Conservation (phyloP, 2,888 invertebrate species). For the Beris morrisii region DNA sequence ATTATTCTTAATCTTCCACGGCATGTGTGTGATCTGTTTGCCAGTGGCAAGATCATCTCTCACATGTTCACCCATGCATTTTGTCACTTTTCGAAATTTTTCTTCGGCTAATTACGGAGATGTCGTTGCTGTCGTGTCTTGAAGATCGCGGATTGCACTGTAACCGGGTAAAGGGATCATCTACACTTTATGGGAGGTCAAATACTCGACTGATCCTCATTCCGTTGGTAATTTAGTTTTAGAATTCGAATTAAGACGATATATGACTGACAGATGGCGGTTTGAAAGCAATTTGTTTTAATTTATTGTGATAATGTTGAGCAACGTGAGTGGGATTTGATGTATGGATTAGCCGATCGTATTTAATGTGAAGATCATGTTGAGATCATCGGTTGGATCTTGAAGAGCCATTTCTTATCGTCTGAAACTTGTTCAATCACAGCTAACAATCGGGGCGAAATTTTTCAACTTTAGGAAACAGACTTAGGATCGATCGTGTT, state of each 20-base stretch:
- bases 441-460: no score
- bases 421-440: no score
- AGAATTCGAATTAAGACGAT: slow-evolving; percentile 1
- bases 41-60: slow-evolving; percentile 23
- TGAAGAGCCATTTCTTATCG: no score
- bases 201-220: slow-evolving; percentile 18
- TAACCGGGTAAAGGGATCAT: no score
- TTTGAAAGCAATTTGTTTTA: neutral
- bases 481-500: no score
- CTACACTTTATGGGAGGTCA: slow-evolving; percentile 25
- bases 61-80: slow-evolving; percentile 34
- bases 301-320: neutral
- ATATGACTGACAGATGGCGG: slow-evolving; percentile 14
- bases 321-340: no score
- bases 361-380: no score
- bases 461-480: no score
- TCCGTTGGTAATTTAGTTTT: slow-evolving; percentile 7
- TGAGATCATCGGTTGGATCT: no score
- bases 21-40: slow-evolving; percentile 16
- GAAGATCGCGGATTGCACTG: neutral
- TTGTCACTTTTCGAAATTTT: slow-evolving; percentile 36
- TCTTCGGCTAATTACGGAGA: slow-evolving; percentile 36
- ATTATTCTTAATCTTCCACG: slow-evolving; percentile 26
- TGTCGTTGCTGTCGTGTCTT: slow-evolving; percentile 9
- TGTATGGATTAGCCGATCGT: no score